These are phyloP conservation scores for Syrrhaptes paradoxus DNA, from an alignment of 2,113 vertebrate species.

Conservation along the genomic window DNA sequence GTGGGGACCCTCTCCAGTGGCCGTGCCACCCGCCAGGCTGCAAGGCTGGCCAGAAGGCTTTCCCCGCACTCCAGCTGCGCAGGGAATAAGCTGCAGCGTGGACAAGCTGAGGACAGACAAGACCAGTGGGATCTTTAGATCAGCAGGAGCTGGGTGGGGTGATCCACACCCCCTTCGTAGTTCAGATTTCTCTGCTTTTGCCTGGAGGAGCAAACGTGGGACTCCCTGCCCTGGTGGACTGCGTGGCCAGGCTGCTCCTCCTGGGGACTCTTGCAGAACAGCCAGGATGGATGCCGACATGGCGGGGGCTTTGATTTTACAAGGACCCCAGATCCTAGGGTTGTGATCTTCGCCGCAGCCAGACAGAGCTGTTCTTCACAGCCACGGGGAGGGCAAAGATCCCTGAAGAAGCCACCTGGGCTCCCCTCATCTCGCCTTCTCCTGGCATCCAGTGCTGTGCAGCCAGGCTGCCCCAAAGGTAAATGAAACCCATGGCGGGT, in stretches of 20 bases:
- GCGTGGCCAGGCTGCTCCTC: not conserved
- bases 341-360: not conserved
- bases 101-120: not conserved
- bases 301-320: not conserved
- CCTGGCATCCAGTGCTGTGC: not conserved
- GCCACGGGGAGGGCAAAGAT: not conserved
- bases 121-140: not conserved
- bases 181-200: not conserved
- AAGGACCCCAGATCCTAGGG: not conserved
- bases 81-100: not conserved
- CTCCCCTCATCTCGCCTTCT: not conserved
- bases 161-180: not conserved
- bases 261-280: not conserved
- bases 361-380: not conserved
- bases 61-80: rapidly evolving
- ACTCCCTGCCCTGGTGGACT: not conserved
- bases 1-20: not conserved
- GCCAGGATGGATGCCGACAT: not conserved
- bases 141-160: not conserved
- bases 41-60: not conserved
- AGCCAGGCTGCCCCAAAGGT: not conserved
- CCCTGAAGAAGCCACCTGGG: not conserved
- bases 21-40: not conserved
- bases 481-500: not conserved
- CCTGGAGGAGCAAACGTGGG: not conserved